Conservation (phyloP, 2,797 vertebrate genomes). For the Setipinna tenuifilis region DNA sequence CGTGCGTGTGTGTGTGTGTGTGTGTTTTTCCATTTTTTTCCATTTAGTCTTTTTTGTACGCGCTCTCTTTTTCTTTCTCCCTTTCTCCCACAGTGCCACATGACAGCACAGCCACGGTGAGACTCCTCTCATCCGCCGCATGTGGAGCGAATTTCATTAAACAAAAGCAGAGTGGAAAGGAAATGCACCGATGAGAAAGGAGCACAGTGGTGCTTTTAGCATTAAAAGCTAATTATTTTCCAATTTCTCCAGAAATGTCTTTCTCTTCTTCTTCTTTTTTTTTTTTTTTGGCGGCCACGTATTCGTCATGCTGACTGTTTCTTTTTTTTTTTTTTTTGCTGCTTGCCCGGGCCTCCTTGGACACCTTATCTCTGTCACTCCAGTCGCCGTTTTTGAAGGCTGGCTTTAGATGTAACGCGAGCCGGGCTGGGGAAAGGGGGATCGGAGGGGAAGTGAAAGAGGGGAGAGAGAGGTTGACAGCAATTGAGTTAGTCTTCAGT, state of each 20-base stretch:
- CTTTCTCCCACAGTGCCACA: neutral
- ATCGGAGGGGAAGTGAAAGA: neutral
- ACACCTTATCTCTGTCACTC: neutral
- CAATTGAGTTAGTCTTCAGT: slow-evolving; percentile 30
- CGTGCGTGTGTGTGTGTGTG: neutral
- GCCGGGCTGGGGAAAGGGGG: neutral
- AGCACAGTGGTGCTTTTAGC: neutral
- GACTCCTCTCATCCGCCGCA: neutral
- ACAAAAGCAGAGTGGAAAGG: neutral
- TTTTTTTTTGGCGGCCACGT: too few species aligned
- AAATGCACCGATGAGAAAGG: neutral
- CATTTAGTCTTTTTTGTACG: neutral
- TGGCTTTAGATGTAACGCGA: neutral
- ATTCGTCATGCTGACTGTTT: neutral
- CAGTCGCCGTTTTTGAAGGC: neutral
- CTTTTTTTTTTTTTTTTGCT: too few species aligned
- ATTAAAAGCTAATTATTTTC: slow-evolving; percentile 2
- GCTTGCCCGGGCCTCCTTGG: neutral
- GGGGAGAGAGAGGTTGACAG: slow-evolving; percentile 22
- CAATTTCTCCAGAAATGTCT: neutral
- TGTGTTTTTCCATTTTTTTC: neutral
- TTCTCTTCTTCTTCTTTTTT: neutral
- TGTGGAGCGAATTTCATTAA: neutral
- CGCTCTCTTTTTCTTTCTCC: neutral
- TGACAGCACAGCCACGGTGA: neutral